phyloP scores from a whole-genome alignment of 1,140 invertebrate genomes.

The Hylyphantes graminicola region DNA sequence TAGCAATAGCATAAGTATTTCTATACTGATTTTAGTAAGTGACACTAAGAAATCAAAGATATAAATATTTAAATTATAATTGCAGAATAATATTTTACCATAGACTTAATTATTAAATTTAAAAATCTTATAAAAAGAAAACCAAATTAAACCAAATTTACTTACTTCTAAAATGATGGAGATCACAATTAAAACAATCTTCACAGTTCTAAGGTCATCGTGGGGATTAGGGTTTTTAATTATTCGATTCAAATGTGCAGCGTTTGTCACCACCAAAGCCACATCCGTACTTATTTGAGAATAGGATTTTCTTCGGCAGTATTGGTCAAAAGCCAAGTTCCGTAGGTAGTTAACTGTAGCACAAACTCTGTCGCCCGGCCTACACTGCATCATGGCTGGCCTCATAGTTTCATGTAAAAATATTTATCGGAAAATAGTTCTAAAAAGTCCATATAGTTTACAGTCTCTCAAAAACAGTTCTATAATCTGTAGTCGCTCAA shows the following conservation, averaged over 20 bases:
- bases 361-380: slow-evolving; percentile 11
- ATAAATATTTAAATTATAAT: too few relatives aligned
- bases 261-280: slow-evolving; percentile 31
- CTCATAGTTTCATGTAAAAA: too few relatives aligned
- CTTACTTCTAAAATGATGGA: slow-evolving; percentile 53
- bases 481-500: too few relatives aligned
- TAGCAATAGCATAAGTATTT: too few relatives aligned
- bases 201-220: slow-evolving; percentile 16
- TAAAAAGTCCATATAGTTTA: too few relatives aligned
- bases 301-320: slow-evolving; percentile 35
- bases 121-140: too few relatives aligned
- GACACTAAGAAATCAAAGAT: too few relatives aligned
- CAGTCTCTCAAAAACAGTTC: too few relatives aligned
- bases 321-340: slow-evolving; percentile 41
- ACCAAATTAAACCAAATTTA: neutral
- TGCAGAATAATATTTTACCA: too few relatives aligned
- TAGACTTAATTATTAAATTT: too few relatives aligned
- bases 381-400: slow-evolving; percentile 29
- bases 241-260: slow-evolving; percentile 13
- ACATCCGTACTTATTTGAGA: slow-evolving; percentile 37
- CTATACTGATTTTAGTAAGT: too few relatives aligned
- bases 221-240: neutral
- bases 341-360: slow-evolving; percentile 11
- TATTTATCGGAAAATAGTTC: too few relatives aligned
- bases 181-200: slow-evolving; percentile 2